Evolutionary conservation across 1,140 invertebrate genomes (phyloP).

Genomic region (Platyscapa corneri): DNA sequence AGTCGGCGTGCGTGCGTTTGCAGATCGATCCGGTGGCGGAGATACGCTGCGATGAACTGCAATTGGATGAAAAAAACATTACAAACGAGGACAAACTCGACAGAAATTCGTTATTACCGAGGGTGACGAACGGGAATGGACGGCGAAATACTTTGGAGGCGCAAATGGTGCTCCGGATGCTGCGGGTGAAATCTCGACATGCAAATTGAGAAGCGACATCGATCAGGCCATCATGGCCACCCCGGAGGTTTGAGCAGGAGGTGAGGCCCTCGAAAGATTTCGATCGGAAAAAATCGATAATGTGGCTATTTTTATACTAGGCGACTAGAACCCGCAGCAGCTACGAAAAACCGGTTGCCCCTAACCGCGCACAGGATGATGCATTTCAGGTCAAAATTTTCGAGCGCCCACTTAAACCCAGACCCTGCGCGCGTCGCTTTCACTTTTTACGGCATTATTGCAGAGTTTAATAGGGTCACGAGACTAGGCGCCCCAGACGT

Average conservation of each 20-base stretch:
- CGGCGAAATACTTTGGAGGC: not conserved
- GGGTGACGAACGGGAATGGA: not conserved
- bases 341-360: conserved; percentile 49
- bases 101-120: too few relatives aligned
- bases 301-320: conserved; percentile 64
- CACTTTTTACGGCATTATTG: not conserved
- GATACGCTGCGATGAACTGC: too few relatives aligned
- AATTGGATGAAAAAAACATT: too few relatives aligned
- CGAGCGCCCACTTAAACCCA: not conserved
- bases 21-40: too few relatives aligned
- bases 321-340: conserved; percentile 56
- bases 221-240: conserved; percentile 57
- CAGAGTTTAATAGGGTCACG: too few relatives aligned
- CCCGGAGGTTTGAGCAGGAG: conserved; percentile 47
- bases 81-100: too few relatives aligned
- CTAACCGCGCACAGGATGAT: not conserved
- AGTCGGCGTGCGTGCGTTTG: too few relatives aligned
- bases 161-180: not conserved
- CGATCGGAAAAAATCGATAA: conserved; percentile 64
- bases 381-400: not conserved
- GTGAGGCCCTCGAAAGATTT: conserved; percentile 39
- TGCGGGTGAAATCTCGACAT: conserved; percentile 41
- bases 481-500: too few relatives aligned
- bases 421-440: not conserved
- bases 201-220: conserved; percentile 58